Base-by-base conservation (phyloP, 2,113 vertebrate genomes). In the Piliocolobus tephrosceles region DNA sequence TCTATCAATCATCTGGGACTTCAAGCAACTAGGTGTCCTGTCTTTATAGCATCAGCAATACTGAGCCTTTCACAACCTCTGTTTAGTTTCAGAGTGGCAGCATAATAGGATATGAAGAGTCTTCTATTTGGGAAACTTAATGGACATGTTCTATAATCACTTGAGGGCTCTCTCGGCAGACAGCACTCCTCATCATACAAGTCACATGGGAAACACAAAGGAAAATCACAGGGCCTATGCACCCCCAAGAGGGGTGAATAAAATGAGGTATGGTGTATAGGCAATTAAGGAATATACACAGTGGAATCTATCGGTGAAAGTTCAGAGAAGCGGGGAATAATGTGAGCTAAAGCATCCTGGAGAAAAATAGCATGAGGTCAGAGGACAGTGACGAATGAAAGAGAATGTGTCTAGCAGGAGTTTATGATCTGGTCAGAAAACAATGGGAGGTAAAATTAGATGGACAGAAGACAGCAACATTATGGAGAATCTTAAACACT, bases 71-170 rank as follows among this genome's bases (percentile, higher is more conserved):
- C 38, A 79, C 47, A 91, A 10, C 23, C 38, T 90, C 47, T 52
- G 61, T 45, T 88, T 82, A 73, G 82, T 64, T 97, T 70, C 38
- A 58, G 82, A 79, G 18, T 45, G 73, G 79, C 61, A 90, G 73
- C 70, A 40, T 86, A 91, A 96, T 52, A 70, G 55, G 58, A 82
- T 55, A 82, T 30, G 82, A 88, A 81, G 86, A 55, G 91, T 76
- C 55, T 50, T 52, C 3, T 35, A 20, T 66, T 38, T n/a, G 64
- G 86, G 50, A 93, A 92, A 87, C 40, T 61, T 93, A 94, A 79
- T 90, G 68, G 88, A 70, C 50, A 83, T 35, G 83, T 45, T 94
- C 68, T 79, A 57, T 76, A 93, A 96, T 91, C 82, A 97, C 47
- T 11, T 70, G 64, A 95, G 88, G 80, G 91, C 45, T 80, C 86